Conservation (phyloP, 2,113 vertebrate genomes). For the Dromiciops gliroides region DNA sequence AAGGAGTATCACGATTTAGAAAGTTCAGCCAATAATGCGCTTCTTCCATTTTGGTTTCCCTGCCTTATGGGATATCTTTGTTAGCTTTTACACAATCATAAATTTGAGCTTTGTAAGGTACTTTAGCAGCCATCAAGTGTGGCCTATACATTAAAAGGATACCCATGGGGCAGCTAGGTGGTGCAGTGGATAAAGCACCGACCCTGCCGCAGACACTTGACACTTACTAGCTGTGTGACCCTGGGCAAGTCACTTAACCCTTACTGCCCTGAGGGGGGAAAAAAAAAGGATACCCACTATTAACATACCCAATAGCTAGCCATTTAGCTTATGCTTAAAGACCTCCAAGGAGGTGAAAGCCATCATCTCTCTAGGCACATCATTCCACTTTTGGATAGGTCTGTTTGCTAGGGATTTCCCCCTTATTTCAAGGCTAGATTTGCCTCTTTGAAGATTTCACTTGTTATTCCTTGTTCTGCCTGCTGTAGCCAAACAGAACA, state of each 20-base stretch:
- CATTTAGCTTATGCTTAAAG: not conserved
- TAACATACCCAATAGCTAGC: not conserved
- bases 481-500: not conserved
- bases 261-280: too few species aligned
- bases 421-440: not conserved
- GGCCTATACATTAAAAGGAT: not conserved
- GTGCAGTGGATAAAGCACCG: too few species aligned
- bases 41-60: not conserved
- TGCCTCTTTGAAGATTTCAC: not conserved
- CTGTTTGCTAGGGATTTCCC: not conserved
- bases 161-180: too few species aligned
- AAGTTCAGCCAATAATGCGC: too few species aligned
- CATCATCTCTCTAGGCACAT: not conserved
- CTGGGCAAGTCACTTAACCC: too few species aligned
- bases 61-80: not conserved
- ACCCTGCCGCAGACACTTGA: too few species aligned
- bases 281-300: not conserved
- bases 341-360: not conserved
- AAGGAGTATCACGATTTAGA: not conserved
- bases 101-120: not conserved
- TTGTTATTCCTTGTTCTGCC: not conserved
- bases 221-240: too few species aligned
- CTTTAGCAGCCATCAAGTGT: not conserved
- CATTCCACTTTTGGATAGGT: not conserved
- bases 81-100: not conserved